These are phyloP conservation scores for Amblyteles armatorius DNA, from an alignment of 2,888 invertebrate genomes.

Conservation along the genomic window DNA sequence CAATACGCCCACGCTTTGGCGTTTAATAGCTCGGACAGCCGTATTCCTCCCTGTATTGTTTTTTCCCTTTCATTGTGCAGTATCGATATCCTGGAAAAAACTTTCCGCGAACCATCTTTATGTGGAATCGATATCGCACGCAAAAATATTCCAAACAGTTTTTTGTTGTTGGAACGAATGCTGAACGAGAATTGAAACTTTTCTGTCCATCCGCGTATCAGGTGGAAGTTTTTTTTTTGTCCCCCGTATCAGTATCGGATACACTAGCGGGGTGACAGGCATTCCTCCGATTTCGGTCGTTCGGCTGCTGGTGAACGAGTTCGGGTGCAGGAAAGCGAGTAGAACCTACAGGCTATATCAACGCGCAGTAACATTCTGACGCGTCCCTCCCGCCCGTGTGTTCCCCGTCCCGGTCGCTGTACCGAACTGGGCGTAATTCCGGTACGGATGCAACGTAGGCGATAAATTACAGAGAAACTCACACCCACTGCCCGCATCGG, in stretches of 20 bases:
- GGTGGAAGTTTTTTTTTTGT: conserved; percentile 34
- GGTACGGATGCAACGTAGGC: conserved; percentile 78
- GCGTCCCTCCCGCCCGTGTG: conserved; percentile 73
- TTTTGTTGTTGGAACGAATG: conserved; percentile 9
- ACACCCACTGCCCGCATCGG: conserved; percentile 71
- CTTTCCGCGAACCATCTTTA: conserved; percentile 18
- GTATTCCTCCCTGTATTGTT: conserved; percentile 55
- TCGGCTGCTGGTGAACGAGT: conserved; percentile 36
- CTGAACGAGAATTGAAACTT: conserved; percentile 20
- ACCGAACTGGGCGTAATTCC: conserved; percentile 77
- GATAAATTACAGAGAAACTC: conserved; percentile 79
- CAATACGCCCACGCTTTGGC: conserved; percentile 69
- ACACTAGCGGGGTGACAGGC: conserved; percentile 18
- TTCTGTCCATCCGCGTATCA: conserved; percentile 43
- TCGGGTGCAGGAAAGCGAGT: conserved; percentile 39
- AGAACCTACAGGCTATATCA: conserved; percentile 37
- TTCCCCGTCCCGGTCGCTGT: conserved; percentile 54
- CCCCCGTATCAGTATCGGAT: conserved; percentile 54
- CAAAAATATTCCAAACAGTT: conserved; percentile 1
- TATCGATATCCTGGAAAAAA: conserved; percentile 23
- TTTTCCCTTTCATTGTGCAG: conserved; percentile 3
- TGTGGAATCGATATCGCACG: background rate
- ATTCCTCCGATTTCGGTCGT: conserved; percentile 41
- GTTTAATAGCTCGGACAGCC: conserved; percentile 64
- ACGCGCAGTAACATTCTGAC: conserved; percentile 69